Evolutionary conservation across 2,888 invertebrate genomes (phyloP), one percentile per base, ranked within the genome.

Genomic region (Sclerodermus sp.): DNA sequence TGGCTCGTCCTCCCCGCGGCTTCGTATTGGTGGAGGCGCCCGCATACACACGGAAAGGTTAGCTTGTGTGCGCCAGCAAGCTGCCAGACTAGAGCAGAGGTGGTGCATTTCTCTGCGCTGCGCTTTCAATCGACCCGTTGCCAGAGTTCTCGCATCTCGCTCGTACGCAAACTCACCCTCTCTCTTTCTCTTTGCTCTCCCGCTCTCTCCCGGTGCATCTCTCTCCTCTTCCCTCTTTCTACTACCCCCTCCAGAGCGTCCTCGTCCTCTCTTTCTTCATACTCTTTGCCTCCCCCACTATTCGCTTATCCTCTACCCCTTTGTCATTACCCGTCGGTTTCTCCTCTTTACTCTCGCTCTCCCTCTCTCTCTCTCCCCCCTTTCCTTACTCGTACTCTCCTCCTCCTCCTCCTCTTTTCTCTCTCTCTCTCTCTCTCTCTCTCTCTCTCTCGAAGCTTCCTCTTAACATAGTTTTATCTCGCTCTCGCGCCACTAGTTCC

Each of bases 81-180:
- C 69, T 64, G 62, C 62, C 70, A 65, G 64, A 59, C 69, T 63
- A 67, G 65, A 68, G 66, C 65, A 67, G 68, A 66, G 72, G 70
- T 69, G 73, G 70, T 76, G 75, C 76, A 74, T 76, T 74, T 75
- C 74, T 70, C 73, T 66, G 73, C 69, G 74, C 74, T 76, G 76
- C 76, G 76, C 75, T 77, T 77, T 75, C 76, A 71, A 76, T 77
- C 76, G 76, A 77, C 76, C 76, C 74, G 72, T 63, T 66, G 68
- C 64, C 64, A 59, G 65, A 67, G 58, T n/a, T n/a, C n/a, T n/a
- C n/a, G n/a, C n/a, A n/a, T n/a, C n/a, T n/a, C n/a, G n/a, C n/a
- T n/a, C n/a, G n/a, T n/a, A n/a, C n/a, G n/a, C n/a, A n/a, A 53
- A 54, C 49, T 54, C 40, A 48, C 45, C 49, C 45, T 58, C 58